Conservation (phyloP, 2,888 invertebrate genomes). For the Megaustenia siamemsis region DNA sequence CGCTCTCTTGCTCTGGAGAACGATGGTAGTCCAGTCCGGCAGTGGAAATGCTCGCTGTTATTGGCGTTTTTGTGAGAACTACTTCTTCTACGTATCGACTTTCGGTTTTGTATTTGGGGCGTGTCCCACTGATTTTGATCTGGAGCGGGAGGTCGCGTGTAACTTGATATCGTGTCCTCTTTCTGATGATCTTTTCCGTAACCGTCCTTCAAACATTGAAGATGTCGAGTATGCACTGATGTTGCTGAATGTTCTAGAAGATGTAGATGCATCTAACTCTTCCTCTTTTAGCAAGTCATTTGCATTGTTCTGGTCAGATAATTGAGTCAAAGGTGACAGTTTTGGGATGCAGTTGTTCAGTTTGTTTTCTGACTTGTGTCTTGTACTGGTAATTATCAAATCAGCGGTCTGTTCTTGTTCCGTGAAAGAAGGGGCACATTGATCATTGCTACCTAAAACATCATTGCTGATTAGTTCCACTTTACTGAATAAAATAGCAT, state of each 20-base stretch:
- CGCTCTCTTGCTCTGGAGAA: neutral
- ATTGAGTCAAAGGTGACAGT: neutral
- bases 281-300: neutral
- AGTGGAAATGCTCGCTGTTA: neutral
- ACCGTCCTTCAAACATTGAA: neutral
- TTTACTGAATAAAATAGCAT: too few species aligned
- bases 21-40: neutral
- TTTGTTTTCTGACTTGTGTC: neutral
- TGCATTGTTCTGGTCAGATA: neutral
- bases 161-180: neutral
- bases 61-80: neutral
- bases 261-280: neutral
- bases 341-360: neutral
- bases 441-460: neutral
- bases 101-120: slow-evolving; percentile 3
- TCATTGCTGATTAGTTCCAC: too few species aligned
- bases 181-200: slow-evolving; percentile 4
- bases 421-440: neutral
- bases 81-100: neutral
- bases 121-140: neutral
- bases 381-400: neutral
- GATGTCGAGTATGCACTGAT: neutral
- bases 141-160: neutral
- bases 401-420: neutral
- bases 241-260: neutral